phyloP scores from a whole-genome alignment of 2,888 invertebrate species.

The Eueremaeus valkanovi region DNA sequence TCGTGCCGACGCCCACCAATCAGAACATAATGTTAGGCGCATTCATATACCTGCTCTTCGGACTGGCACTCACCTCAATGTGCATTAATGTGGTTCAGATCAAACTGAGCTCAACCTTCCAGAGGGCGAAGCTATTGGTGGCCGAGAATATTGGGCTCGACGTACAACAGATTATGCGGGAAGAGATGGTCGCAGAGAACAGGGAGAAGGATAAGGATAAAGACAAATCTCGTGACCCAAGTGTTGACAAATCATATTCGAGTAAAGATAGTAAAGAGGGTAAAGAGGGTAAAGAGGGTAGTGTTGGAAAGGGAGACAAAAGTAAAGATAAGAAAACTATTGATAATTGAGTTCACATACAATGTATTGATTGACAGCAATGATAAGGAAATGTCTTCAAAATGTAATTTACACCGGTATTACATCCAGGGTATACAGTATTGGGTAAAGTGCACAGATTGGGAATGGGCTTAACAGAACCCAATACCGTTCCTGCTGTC shows the following conservation, averaged over 20 bases:
- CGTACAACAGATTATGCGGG: not conserved
- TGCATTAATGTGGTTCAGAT: slow-evolving; percentile 91
- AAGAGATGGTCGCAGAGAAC: not conserved
- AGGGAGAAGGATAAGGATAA: not conserved
- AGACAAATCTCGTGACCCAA: not conserved
- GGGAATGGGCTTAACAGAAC: no score
- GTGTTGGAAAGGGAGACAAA: not conserved
- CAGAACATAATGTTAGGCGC: slow-evolving; percentile 85
- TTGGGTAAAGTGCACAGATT: no score
- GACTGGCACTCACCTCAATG: slow-evolving; percentile 92
- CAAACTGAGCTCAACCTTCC: slow-evolving; percentile 42
- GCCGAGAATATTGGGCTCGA: slow-evolving; percentile 42
- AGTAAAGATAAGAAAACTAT: no score
- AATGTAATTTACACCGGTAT: no score
- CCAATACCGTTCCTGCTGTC: no score
- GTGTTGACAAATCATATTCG: not conserved
- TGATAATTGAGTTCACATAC: no score
- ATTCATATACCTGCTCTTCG: slow-evolving; percentile 87
- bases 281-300: not conserved
- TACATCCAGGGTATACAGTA: no score
- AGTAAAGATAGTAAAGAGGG: not conserved
- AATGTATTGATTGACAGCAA: no score
- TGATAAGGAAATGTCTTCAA: no score
- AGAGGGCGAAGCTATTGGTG: slow-evolving; percentile 41
- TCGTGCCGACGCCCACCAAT: slow-evolving; percentile 58